phyloP scores from a whole-genome alignment of 2,797 vertebrate genomes.

The Melanotaenia parkinsoni region DNA sequence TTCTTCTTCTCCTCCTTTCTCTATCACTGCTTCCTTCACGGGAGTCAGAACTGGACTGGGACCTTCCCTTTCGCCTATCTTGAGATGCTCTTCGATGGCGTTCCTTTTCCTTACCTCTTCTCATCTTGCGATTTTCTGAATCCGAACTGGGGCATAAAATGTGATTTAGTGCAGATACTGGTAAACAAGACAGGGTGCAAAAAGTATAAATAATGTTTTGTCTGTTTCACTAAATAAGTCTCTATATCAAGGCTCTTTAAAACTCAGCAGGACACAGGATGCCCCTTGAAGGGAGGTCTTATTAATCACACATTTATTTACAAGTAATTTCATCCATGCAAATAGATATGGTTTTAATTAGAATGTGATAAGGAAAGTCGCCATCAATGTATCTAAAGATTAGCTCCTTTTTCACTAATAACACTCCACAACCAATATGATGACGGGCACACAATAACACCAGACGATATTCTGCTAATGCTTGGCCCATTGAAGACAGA shows the following conservation, averaged over 20 bases:
- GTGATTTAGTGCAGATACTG: background rate
- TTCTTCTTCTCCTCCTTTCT: slow-evolving; percentile 56
- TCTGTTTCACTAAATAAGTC: background rate
- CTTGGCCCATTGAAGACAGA: background rate
- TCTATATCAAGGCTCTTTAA: background rate
- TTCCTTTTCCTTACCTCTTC: slow-evolving; percentile 42
- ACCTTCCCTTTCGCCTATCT: slow-evolving; percentile 60
- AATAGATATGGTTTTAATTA: background rate
- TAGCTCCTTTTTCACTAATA: background rate
- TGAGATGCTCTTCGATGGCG: slow-evolving; percentile 31
- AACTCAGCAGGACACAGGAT: background rate
- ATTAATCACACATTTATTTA: background rate
- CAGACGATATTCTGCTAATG: background rate
- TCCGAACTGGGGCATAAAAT: slow-evolving; percentile 69
- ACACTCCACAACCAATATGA: too few species aligned
- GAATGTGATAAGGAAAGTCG: background rate
- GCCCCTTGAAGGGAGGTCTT: background rate
- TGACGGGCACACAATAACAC: too few species aligned
- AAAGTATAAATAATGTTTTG: background rate
- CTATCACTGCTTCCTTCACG: slow-evolving; percentile 57
- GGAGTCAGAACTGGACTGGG: slow-evolving; percentile 66
- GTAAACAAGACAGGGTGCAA: background rate
- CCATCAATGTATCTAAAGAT: background rate
- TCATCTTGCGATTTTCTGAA: slow-evolving; percentile 65
- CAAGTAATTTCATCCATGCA: background rate